Base-by-base conservation (phyloP, 1,140 invertebrate genomes). In the Achatina immaculata region DNA sequence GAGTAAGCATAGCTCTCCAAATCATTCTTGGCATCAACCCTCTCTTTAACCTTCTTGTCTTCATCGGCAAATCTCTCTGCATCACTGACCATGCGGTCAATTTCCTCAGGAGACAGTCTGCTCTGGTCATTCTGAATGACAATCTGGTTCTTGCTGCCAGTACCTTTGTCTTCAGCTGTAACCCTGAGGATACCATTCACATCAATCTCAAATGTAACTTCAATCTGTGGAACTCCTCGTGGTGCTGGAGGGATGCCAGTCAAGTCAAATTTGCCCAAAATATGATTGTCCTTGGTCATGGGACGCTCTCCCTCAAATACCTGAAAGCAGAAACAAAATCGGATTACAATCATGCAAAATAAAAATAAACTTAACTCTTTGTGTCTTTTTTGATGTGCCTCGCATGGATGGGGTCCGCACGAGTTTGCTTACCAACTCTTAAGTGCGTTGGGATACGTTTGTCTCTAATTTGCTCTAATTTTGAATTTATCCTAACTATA, bases 211-310 rank as follows among this genome's bases (percentile, higher is more conserved):
- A 99, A 99, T 0, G 97, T 99, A 1, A 99, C 98, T 92, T 99
- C 97, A 89, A 99, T 99, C 92, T 99, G 97, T n/a, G 98, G 98
- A 62, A 99, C 97, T 81, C 98, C 98, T 89, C 98, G 93, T 4
- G 98, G 98, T 68, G 98, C 98, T 55, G 98, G 98, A 83, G 98
- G 98, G 84, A 99, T 98, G 72, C 98, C 98, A 82, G 97, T 99
- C 40, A 99, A 92, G 91, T 99, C 98, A 91, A 99, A 99, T 92
- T 99, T 99, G 81, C 98, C 98, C 43, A 99, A 93, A 74, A 97
- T 92, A 92, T 99, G 98, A 91, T 99, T 99, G 90, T 99, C 98
- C 92, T 99, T 99, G 81, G 98, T 99, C 98, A 99, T 99, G 42
- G 98, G 96, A 89, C 98, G 95, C 93, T 99, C 98, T 88, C 98